Evolutionary conservation across 2,888 invertebrate genomes (phyloP).

Genomic region (Melikaiella ostensackeni): DNA sequence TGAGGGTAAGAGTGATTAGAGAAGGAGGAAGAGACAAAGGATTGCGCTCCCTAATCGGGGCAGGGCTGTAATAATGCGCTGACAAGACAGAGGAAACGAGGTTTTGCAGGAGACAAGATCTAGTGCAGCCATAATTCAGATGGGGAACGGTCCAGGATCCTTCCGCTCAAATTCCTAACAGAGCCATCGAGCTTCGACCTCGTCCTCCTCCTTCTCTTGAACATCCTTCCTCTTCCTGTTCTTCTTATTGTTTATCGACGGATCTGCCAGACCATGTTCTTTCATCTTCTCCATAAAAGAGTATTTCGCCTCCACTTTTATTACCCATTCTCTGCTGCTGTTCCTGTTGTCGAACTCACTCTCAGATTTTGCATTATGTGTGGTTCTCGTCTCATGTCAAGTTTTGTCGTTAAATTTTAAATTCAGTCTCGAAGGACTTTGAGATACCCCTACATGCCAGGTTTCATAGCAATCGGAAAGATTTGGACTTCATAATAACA

Average conservation of each 20-base stretch:
- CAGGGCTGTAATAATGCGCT: constrained; percentile 25
- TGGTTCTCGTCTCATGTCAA: too few relatives aligned
- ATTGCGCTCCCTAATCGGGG: constrained; percentile 16
- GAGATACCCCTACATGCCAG: too few relatives aligned
- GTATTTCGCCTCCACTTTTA: constrained; percentile 6
- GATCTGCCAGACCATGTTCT: background rate
- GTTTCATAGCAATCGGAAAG: too few relatives aligned
- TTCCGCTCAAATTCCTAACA: constrained; percentile 35
- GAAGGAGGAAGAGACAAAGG: background rate
- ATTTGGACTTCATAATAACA: too few relatives aligned
- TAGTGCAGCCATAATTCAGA: constrained; percentile 32
- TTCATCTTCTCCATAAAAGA: constrained; percentile 1
- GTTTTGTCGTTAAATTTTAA: too few relatives aligned
- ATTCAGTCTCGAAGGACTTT: too few relatives aligned
- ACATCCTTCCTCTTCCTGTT: constrained; percentile 1
- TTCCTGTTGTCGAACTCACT: background rate
- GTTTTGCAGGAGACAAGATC: constrained; percentile 32
- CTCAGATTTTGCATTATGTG: background rate
- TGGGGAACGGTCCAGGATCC: constrained; percentile 15
- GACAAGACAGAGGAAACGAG: constrained; percentile 27
- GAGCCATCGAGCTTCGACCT: constrained; percentile 15
- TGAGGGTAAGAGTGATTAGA: background rate
- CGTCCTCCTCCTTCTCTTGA: background rate
- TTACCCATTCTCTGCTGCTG: background rate
- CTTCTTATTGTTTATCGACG: constrained; percentile 31